Percentiles rank a stretch among this genome's conserved stretches.
Evolutionary conservation across 2,113 vertebrate genomes (phyloP).

Genomic region (crab-eating macaque (Macaca fascicularis)): DNA sequence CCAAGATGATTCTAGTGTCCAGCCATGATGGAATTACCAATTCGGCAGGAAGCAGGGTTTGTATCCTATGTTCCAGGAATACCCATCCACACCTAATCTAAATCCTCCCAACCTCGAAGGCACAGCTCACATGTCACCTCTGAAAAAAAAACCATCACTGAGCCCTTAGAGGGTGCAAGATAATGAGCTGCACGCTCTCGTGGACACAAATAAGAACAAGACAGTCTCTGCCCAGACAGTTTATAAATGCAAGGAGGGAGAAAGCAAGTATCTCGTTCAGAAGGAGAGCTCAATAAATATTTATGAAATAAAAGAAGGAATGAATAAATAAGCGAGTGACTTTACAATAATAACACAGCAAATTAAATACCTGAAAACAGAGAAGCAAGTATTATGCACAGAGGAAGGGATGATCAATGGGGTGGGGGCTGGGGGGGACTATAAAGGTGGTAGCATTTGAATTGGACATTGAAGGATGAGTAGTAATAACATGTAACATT

Average conservation of each 20-base stretch:
- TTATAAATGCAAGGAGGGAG: background rate
- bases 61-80: background rate
- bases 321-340: background rate
- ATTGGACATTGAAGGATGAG: background rate
- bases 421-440: background rate
- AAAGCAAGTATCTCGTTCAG: background rate
- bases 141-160: background rate
- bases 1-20: background rate
- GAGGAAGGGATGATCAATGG: background rate
- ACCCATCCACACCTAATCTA: background rate
- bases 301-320: slow-evolving; percentile 2
- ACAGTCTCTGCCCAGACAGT: background rate
- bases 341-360: background rate
- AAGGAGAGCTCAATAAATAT: background rate
- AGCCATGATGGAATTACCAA: background rate
- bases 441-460: background rate
- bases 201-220: background rate
- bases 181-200: background rate
- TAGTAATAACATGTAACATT: background rate
- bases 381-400: background rate
- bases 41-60: background rate
- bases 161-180: background rate
- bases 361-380: background rate
- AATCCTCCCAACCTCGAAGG: background rate
- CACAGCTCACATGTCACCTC: background rate